Evolutionary conservation across 2,797 vertebrate species (phyloP), one percentile per base, ranked within the genome.

Genomic region (Trachops cirrhosus): DNA sequence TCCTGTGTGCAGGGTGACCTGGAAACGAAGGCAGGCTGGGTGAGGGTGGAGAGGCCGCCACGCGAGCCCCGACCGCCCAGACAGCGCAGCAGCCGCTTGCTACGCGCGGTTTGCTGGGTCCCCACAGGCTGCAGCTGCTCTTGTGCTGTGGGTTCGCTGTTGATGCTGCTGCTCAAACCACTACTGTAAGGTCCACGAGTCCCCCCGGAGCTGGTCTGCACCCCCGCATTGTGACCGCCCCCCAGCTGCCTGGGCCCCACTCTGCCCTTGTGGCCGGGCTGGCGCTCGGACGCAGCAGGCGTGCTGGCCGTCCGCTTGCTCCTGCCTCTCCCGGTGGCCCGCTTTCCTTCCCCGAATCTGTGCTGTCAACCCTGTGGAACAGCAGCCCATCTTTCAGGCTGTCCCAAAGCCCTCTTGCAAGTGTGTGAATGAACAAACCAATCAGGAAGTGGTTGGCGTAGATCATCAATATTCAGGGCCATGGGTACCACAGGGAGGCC

Each of bases 1-100:
- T 96, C 99, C 99, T 0, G 99, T 99, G 93, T 99, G 98, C 97
- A 99, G 97, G 67, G 99, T 99, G 98, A 99, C 99, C 99, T 99
- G 98, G 21, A 96, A 97, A 96, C 98, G 68, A 98, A 98, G 95
- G 95, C 37, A 1, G 24, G 37, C 22, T 7, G 22, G 32, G 24
- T 18, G 24, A 73, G 26, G 32, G 9, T 39, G 10, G 24, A 5
- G 32, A 10, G 1, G 68, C 37, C 6, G 1, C 46, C 14, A 1
- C 0, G 0, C 0, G 1, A 39, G 6, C 10, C 44, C 39, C 0
- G 8, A 50, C 18, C 0, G 0, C 44, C 5, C 2, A 3, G 9
- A 7, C 0, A 12, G 77, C 15, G 21, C 11, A 1, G 9, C 0
- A 3, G 37, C 64, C 18, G 3, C 4, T 1, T 0, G 48, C 6